These are phyloP conservation scores for Formica selysi DNA, from an alignment of 1,140 invertebrate species.

Conservation along the genomic window DNA sequence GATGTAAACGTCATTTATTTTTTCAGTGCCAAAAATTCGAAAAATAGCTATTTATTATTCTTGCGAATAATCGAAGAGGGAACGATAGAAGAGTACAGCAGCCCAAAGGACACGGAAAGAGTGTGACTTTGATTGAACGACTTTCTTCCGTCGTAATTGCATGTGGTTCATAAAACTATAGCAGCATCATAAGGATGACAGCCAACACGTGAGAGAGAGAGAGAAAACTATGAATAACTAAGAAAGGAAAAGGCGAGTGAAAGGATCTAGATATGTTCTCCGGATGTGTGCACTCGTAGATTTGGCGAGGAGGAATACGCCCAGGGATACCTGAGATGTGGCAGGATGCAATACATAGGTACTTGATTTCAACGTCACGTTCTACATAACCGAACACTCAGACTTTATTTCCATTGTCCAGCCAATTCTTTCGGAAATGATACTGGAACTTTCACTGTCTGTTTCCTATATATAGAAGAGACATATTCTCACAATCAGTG, in stretches of 20 bases:
- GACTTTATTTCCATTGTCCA: constrained; percentile 70
- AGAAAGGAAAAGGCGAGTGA: constrained; percentile 72
- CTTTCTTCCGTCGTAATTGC: constrained; percentile 68
- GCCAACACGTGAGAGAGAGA: constrained; percentile 1
- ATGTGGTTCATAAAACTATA: constrained; percentile 36
- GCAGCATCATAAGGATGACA: background rate
- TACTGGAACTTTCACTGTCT: constrained; percentile 78
- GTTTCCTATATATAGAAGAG: background rate
- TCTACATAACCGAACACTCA: constrained; percentile 77
- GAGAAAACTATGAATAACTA: constrained; percentile 42
- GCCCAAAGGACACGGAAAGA: constrained; percentile 36
- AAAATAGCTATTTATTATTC: constrained; percentile 47
- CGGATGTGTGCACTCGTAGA: constrained; percentile 19
- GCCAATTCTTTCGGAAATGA: constrained; percentile 33
- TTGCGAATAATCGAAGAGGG: constrained; percentile 12
- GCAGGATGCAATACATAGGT: background rate
- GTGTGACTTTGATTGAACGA: constrained; percentile 71
- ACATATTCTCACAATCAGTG: background rate
- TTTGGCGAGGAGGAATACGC: constrained; percentile 33
- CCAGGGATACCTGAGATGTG: background rate
- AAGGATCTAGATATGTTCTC: constrained; percentile 65
- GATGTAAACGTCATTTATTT: background rate
- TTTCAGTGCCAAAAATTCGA: background rate
- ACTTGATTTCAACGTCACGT: constrained; percentile 44
- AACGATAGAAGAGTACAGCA: background rate